Conservation (phyloP, 2,888 invertebrate genomes). For the Drosophila prolongata region DNA sequence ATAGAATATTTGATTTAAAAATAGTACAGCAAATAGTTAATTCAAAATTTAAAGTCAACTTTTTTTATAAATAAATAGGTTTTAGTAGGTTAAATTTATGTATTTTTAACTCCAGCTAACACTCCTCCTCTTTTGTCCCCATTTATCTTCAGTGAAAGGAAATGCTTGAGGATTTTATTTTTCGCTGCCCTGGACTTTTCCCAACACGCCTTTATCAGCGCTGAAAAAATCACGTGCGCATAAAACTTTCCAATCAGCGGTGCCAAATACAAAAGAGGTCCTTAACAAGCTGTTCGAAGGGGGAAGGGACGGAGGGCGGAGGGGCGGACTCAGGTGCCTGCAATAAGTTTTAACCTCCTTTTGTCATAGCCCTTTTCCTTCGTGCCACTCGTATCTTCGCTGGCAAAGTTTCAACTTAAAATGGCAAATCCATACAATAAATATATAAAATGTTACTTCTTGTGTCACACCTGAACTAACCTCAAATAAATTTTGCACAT, state of each 20-base stretch:
- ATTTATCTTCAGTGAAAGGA: slow-evolving; percentile 10
- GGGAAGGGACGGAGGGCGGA: slow-evolving; percentile 38
- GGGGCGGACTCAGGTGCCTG: slow-evolving; percentile 49
- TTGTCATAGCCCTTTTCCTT: slow-evolving; percentile 61
- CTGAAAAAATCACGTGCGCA: slow-evolving; percentile 74
- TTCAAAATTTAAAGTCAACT: too few relatives aligned
- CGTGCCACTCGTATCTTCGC: slow-evolving; percentile 56
- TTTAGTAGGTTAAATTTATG: background rate
- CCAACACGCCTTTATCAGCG: slow-evolving; percentile 55
- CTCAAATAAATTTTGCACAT: slow-evolving; percentile 79
- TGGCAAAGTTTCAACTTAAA: slow-evolving; percentile 68
- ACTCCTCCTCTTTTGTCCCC: background rate
- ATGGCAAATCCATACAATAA: slow-evolving; percentile 80
- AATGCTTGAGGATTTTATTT: slow-evolving; percentile 20
- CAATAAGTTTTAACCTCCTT: slow-evolving; percentile 60
- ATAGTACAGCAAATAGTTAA: too few relatives aligned
- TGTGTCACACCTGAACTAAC: slow-evolving; percentile 80
- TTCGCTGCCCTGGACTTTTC: slow-evolving; percentile 38
- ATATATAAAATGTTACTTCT: slow-evolving; percentile 78
- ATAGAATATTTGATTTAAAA: too few relatives aligned
- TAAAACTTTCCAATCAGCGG: slow-evolving; percentile 77
- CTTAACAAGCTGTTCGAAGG: slow-evolving; percentile 72
- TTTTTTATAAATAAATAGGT: too few relatives aligned
- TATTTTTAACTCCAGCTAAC: background rate
- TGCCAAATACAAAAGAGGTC: slow-evolving; percentile 58